phyloP scores from a whole-genome alignment of 2,113 vertebrate species.

The Machaerirhynchus nigripectus region DNA sequence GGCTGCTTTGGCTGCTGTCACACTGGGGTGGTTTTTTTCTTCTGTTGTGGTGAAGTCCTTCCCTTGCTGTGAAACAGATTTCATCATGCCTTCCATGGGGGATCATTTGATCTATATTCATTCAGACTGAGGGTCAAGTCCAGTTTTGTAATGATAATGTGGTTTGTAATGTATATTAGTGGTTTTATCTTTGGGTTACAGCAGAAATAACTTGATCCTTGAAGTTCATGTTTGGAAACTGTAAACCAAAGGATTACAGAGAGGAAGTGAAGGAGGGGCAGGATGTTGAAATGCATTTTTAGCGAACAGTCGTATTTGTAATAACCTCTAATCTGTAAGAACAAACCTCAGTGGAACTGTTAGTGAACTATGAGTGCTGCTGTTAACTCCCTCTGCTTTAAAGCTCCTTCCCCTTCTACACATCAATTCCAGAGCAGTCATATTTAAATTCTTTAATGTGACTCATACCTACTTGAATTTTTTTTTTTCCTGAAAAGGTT shows the following conservation, averaged over 20 bases:
- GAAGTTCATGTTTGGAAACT: neutral
- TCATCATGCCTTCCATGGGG: rapidly evolving
- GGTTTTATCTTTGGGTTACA: neutral
- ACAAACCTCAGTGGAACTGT: neutral
- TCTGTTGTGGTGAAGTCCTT: neutral
- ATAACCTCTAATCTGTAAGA: neutral
- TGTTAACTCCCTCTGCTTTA: neutral
- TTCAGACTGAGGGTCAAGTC: neutral
- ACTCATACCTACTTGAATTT: neutral
- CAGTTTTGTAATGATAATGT: neutral
- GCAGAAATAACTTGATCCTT: neutral
- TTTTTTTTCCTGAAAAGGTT: neutral
- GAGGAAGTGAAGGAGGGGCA: neutral
- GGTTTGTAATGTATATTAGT: neutral
- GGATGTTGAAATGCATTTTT: slow-evolving; percentile 14
- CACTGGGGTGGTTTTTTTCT: rapidly evolving
- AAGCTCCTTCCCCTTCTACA: neutral
- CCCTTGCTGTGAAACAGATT: neutral
- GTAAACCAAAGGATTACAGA: neutral
- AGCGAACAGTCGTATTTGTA: neutral
- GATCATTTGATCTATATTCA: neutral
- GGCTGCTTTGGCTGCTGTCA: neutral
- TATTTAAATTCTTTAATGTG: neutral
- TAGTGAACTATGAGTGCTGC: neutral
- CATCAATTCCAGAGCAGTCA: neutral